These are phyloP conservation scores for Pseudoatta argentina DNA, from an alignment of 1,140 invertebrate genomes.

Conservation along the genomic window DNA sequence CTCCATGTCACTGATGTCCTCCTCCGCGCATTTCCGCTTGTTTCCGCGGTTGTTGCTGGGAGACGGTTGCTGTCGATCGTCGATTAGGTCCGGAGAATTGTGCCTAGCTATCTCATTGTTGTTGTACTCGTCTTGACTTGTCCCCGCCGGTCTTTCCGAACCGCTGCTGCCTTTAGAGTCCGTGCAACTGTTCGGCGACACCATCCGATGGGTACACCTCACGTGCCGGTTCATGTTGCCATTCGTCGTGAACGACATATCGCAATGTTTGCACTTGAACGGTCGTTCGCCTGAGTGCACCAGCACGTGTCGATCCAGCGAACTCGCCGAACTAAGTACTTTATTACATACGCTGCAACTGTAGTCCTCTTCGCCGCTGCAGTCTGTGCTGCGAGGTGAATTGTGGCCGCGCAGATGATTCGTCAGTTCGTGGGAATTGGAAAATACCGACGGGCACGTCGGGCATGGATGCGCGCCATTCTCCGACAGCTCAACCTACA, in stretches of 20 bases:
- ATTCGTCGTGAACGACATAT: slow-evolving; percentile 94
- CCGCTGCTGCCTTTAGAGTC: slow-evolving; percentile 84
- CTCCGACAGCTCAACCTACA: slow-evolving; percentile 75
- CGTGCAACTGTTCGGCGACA: slow-evolving; percentile 79
- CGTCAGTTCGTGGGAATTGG: slow-evolving; percentile 87
- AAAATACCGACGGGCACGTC: slow-evolving; percentile 86
- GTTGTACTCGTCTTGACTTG: slow-evolving; percentile 84
- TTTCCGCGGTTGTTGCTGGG: slow-evolving; percentile 43
- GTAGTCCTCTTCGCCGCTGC: slow-evolving; percentile 81
- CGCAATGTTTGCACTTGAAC: slow-evolving; percentile 92
- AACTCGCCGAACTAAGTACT: slow-evolving; percentile 91
- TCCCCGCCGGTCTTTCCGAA: slow-evolving; percentile 85
- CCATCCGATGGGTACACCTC: slow-evolving; percentile 88
- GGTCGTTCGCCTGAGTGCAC: slow-evolving; percentile 92
- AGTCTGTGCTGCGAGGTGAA: slow-evolving; percentile 80
- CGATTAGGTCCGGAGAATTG: slow-evolving; percentile 76
- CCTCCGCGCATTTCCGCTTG: slow-evolving; percentile 77
- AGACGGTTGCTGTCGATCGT: slow-evolving; percentile 27
- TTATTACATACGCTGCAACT: slow-evolving; percentile 85
- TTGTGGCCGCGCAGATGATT: slow-evolving; percentile 88
- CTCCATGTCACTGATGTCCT: slow-evolving; percentile 72
- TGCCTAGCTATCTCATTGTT: slow-evolving; percentile 84
- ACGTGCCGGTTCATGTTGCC: slow-evolving; percentile 96
- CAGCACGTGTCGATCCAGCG: slow-evolving; percentile 91
- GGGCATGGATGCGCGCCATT: slow-evolving; percentile 84